Evolutionary conservation across 2,888 invertebrate species (phyloP), one percentile per base, ranked within the genome.

Genomic region (Diabrotica balteata): DNA sequence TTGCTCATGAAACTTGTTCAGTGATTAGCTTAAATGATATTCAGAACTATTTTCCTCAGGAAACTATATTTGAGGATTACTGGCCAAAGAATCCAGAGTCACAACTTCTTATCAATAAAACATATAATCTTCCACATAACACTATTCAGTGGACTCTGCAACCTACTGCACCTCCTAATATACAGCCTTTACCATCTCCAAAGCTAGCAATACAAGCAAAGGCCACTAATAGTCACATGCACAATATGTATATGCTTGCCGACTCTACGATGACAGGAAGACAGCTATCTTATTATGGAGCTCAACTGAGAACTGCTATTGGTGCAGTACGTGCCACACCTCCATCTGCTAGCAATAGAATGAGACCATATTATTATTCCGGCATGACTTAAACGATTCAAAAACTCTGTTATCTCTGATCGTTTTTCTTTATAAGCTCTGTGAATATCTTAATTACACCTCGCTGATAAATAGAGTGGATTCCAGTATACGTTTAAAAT

Each of bases 51-150:
- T 95, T 96, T 78, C 95, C 95, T 0, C 93, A 93, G 8, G 94
- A 94, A 43, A 95, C 95, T 0, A 90, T 92, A 76, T 96, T 96
- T 80, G 95, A 96, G 81, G 95, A 95, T 78, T 96, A 95, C 83
- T 96, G 96, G 96, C 96, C 96, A 0, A 94, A 95, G 85, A 93
- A 93, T 67, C 90, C 93, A 72, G 94, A 94, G 79, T 91, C 92
- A 0, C 93, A 93, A 81, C 86, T 94, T 22, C 84, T 94, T 55
- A 90, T 93, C 76, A 89, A 90, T 67, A 76, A 76, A 63, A 76
- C 75, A 57, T 73, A 78, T 51, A 89, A 89, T 66, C 32, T 32
- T 32, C 4, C 32, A 32, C 81, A 80, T 47, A 83, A 83, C 67
- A 83, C 83, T 11, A 69, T 72, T 0, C 92, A 93, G 75, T 93